phyloP scores from a whole-genome alignment of 2,888 invertebrate genomes.

The Nomada fabriciana region DNA sequence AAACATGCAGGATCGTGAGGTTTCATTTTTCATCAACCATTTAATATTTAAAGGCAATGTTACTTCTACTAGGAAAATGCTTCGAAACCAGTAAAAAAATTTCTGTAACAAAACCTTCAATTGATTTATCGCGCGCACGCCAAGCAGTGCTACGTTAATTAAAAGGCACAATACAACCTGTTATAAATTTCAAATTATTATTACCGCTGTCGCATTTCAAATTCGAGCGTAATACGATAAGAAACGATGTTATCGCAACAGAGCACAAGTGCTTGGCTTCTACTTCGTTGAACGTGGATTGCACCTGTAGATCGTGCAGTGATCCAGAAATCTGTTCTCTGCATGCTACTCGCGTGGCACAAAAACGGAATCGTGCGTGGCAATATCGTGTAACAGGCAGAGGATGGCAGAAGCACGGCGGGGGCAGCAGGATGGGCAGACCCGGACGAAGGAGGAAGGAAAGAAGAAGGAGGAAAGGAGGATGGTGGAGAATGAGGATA shows the following conservation, averaged over 20 bases:
- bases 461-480: neutral
- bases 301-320: constrained; percentile 2
- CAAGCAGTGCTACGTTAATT: too few species aligned
- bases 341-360: constrained; percentile 11
- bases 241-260: neutral
- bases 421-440: neutral
- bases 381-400: constrained; percentile 6
- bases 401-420: neutral
- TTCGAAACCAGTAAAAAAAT: too few species aligned
- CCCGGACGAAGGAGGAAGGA: neutral
- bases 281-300: neutral
- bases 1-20: too few species aligned
- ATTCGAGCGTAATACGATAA: neutral
- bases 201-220: neutral
- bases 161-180: too few species aligned
- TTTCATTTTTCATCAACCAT: too few species aligned
- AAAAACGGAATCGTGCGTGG: constrained; percentile 44
- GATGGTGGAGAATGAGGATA: neutral
- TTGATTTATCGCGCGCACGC: too few species aligned
- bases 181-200: neutral
- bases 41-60: too few species aligned
- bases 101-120: too few species aligned
- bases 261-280: constrained; percentile 21
- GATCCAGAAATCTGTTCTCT: constrained; percentile 34
- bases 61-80: too few species aligned